Evolutionary conservation across 2,797 vertebrate species (phyloP), one percentile per base, ranked within the genome.

Genomic region (Pogonophryne albipinna): DNA sequence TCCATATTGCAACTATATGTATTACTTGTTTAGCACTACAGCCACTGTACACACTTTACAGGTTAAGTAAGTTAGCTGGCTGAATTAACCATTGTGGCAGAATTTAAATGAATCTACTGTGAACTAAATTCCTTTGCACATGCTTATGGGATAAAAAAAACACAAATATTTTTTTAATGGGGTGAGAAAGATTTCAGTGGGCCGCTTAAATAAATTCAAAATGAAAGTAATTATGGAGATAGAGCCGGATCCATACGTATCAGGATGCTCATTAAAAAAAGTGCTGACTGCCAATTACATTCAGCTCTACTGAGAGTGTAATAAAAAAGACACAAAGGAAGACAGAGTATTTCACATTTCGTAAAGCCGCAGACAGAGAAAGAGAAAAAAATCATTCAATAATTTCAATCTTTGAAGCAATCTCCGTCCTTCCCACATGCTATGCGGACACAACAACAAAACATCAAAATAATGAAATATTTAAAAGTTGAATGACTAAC

Each of bases 381-480:
- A 23, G 6, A 15, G 44, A 31, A 23, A 4, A n/a, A 57, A 31
- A 58, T 23, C 23, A 23, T 23, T 23, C 59, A 55, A 72, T 41
- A n/a, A 42, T 41, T 51, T 41, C 2, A 41, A 11, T 60, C 58
- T 82, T 64, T 73, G 44, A 80, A 59, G 31, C 14, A 15, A 45
- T 72, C 52, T 71, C 47, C 4, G 52, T 38, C 34, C 53, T 42
- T 20, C 67, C 59, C 15, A 2, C 13, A 44, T 6, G 6, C 45
- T 34, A 47, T 2, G 1, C 64, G 41, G 27, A 74, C n/a, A 19
- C 62, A 66, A 78, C 74, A 79, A 64, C 41, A 73, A 57, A 67
- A 68, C 79, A 83, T 83, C 71, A 83, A 51, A 64, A 27, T 49
- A 45, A 85, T 87, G 38, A 82, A 80, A 68, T 80, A 88, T 88